Evolutionary conservation across 2,797 vertebrate genomes (phyloP).

Genomic region (Cercopithecus mitis): DNA sequence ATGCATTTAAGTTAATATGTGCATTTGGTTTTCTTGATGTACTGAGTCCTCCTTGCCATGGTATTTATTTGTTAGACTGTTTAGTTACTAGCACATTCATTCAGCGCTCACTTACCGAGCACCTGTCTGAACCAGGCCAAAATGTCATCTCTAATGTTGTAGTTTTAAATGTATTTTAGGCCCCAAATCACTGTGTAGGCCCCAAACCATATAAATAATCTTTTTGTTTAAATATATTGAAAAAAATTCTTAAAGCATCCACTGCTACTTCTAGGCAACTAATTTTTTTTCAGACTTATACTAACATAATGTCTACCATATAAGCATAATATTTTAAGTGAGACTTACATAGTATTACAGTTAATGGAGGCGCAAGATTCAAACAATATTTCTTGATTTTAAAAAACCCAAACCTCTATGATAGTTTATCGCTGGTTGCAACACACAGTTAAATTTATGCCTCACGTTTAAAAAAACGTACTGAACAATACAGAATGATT

Average conservation of each 20-base stretch:
- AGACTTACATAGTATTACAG: background rate
- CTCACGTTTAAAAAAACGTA: conserved; percentile 7
- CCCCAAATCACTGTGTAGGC: background rate
- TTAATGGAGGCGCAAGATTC: background rate
- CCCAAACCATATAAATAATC: background rate
- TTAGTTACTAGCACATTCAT: background rate
- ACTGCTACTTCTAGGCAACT: background rate
- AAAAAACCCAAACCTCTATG: background rate
- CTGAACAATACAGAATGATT: conserved; percentile 1
- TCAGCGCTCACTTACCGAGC: background rate
- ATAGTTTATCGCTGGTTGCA: background rate
- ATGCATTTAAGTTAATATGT: background rate
- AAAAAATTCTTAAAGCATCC: background rate
- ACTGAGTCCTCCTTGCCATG: background rate
- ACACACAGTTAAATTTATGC: background rate
- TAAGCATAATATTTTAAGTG: background rate
- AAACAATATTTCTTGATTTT: background rate
- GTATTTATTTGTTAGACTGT: background rate
- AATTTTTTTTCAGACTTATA: background rate
- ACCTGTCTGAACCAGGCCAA: background rate
- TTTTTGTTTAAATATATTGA: conserved; percentile 17
- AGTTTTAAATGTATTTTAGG: conserved; percentile 38
- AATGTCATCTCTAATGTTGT: background rate
- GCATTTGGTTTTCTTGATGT: background rate
- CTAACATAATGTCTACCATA: background rate